phyloP scores from a whole-genome alignment of 2,888 invertebrate genomes.

The Piscicola geometra region DNA sequence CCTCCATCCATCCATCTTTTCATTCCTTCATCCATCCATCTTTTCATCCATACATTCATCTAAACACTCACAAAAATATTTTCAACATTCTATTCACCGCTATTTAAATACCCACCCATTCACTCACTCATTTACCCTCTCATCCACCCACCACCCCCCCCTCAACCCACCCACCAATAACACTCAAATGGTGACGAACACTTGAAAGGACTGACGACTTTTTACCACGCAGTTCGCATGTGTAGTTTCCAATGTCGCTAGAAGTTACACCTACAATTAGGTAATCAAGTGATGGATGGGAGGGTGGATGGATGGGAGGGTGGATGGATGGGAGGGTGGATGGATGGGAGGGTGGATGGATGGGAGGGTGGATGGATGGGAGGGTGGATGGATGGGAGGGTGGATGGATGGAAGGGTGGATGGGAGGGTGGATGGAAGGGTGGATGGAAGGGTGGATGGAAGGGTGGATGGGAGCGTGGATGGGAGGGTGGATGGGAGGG shows the following conservation, averaged over 20 bases:
- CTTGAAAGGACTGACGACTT: slow-evolving; percentile 29
- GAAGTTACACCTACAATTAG: slow-evolving; percentile 24
- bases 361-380: too few species aligned
- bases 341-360: too few species aligned
- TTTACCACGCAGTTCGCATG: slow-evolving; percentile 35
- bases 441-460: too few species aligned
- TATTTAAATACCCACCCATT: background rate
- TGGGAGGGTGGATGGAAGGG: background rate
- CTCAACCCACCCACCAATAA: slow-evolving; percentile 25
- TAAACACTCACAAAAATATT: too few species aligned
- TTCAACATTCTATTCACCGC: background rate
- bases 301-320: slow-evolving; percentile 10
- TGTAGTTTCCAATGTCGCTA: slow-evolving; percentile 33
- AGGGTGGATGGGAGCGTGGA: too few species aligned
- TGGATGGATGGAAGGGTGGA: background rate
- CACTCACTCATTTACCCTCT: background rate
- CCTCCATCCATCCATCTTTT: background rate
- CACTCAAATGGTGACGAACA: slow-evolving; percentile 23
- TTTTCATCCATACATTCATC: too few species aligned
- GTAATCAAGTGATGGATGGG: background rate
- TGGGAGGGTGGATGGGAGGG: too few species aligned
- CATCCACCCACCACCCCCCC: background rate
- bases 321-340: background rate
- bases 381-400: too few species aligned
- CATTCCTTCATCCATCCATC: slow-evolving; percentile 7